Percentiles rank a stretch among this genome's conserved stretches.
Conservation (phyloP, 2,113 vertebrate species). For the Amazona guildingii region DNA sequence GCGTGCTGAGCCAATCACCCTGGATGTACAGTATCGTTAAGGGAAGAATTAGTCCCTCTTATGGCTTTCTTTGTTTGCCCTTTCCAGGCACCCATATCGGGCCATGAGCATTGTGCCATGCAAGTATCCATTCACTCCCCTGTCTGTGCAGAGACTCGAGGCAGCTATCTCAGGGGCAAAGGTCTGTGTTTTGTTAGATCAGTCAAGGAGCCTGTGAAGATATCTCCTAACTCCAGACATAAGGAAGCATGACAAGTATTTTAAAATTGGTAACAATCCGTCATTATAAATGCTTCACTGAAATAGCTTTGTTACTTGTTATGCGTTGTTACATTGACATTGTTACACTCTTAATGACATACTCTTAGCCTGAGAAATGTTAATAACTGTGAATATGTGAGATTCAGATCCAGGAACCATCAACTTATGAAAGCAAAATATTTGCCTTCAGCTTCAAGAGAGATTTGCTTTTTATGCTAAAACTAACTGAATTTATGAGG, state of each 20-base stretch:
- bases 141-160: background rate
- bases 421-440: background rate
- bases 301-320: conserved; percentile 1
- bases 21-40: accelerated
- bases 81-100: background rate
- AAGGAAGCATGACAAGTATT: conserved; percentile 25
- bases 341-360: background rate
- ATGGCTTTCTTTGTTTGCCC: background rate
- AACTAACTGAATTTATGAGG: background rate
- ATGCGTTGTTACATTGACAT: background rate
- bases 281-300: background rate
- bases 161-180: background rate
- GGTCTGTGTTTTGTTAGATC: conserved; percentile 10
- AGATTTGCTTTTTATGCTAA: background rate
- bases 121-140: background rate
- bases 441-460: background rate
- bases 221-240: background rate
- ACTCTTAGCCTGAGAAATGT: background rate
- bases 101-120: accelerated
- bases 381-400: background rate
- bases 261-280: background rate
- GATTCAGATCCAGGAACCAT: background rate
- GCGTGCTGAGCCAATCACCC: accelerated
- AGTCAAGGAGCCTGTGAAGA: background rate
- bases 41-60: background rate